Evolutionary conservation across 2,113 vertebrate species (phyloP).

Genomic region (human): GRCh38 chr11:8966501-8967000

Average conservation of each 20-base stretch:
- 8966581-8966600: neutral
- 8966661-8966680: neutral
- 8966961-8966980: neutral
- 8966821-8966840: neutral
- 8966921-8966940: slow-evolving; percentile 1
- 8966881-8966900: slow-evolving; percentile 4
- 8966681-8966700: neutral
- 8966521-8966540: slow-evolving; percentile 5
- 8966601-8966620: neutral
- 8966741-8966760: neutral
- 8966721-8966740: neutral
- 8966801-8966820: neutral
- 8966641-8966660: neutral
- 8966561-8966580: neutral
- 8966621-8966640: neutral
- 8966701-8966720: neutral
- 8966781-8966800: neutral
- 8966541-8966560: neutral
- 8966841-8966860: slow-evolving; percentile 15
- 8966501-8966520: slow-evolving; percentile 34
- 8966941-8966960: neutral
- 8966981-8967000: slow-evolving; percentile 14
- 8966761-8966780: neutral
- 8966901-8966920: neutral
- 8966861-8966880: neutral